Evolutionary conservation across 1,140 invertebrate genomes (phyloP), one percentile per base, ranked within the genome.

Genomic region (Drosophila rhopaloa): DNA sequence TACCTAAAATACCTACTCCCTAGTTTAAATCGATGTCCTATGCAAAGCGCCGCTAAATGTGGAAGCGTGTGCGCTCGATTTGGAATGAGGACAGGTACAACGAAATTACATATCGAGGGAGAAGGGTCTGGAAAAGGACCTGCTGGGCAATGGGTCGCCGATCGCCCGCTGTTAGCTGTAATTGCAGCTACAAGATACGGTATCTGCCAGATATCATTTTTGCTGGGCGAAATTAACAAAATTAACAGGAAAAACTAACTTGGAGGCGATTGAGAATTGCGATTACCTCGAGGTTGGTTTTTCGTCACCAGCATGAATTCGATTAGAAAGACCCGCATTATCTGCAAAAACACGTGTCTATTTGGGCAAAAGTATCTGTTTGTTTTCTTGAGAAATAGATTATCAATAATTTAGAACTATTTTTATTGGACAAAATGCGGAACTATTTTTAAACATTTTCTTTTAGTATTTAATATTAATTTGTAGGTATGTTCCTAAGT

Each of bases 41-140:
- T 82, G 81, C 81, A 82, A 82, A 82, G 72, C 60, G 67, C 71
- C 71, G 66, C 70, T 72, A 76, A 76, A 86, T 54, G 59, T 24
- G 58, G 53, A 73, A 81, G 82, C 83, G 82, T 86, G 82, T 71
- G 62, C 59, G 6, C 19, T 32, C 19, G 11, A 29, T 37, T 38
- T 35, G 59, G 16, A 48, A 37, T 43, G n/a, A 2, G 11, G 29
- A 16, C 29, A 48, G 32, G 44, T 40, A 47, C 14, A 16, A 41
- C 32, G n/a, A 29, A 50, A 16, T 19, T 19, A 10, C n/a, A 9
- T n/a, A 4, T 19, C 9, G 4, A 8, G 7, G 29, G 10, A 9
- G 14, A 19, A 19, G 19, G 10, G 29, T 32, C n/a, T 37, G n/a
- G 19, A 5, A 32, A 16, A 24, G 27, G 55, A 40, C 72, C 53